Conservation (phyloP, 1,140 invertebrate genomes). For the Atta cephalotes region DNA sequence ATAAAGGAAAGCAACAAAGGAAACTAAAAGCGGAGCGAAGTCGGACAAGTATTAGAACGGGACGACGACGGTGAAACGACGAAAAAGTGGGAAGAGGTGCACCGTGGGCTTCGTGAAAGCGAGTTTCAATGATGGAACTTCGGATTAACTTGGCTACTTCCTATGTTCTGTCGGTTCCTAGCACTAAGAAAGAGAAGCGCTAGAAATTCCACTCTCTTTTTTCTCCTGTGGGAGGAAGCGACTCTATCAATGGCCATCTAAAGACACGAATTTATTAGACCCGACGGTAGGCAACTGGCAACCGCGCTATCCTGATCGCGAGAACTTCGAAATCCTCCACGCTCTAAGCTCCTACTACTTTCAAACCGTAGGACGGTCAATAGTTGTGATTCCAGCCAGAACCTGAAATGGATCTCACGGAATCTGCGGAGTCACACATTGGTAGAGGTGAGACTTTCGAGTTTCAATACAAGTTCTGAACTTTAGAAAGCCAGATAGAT, state of each 20-base stretch:
- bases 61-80: not conserved
- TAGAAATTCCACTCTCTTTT: conserved; percentile 66
- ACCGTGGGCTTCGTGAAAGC: not conserved
- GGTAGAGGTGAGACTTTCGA: conserved; percentile 3
- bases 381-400: conserved; percentile 55
- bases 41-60: conserved; percentile 33
- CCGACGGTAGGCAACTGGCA: conserved; percentile 39
- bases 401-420: conserved; percentile 54
- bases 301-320: conserved; percentile 43
- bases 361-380: conserved; percentile 48
- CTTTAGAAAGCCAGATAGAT: conserved; percentile 28
- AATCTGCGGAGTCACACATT: conserved; percentile 38
- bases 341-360: conserved; percentile 48
- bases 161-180: conserved; percentile 17
- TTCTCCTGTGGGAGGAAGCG: conserved; percentile 46
- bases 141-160: conserved; percentile 66
- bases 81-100: not conserved
- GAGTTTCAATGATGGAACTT: conserved; percentile 75
- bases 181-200: conserved; percentile 33
- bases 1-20: conserved; percentile 34
- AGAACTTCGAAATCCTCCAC: conserved; percentile 49
- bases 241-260: conserved; percentile 61
- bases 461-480: conserved; percentile 58
- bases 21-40: conserved; percentile 21
- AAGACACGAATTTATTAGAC: conserved; percentile 68